Evolutionary conservation across 2,888 invertebrate species (phyloP), one percentile per base, ranked within the genome.

Genomic region (Drosophila hawaiiensis): DNA sequence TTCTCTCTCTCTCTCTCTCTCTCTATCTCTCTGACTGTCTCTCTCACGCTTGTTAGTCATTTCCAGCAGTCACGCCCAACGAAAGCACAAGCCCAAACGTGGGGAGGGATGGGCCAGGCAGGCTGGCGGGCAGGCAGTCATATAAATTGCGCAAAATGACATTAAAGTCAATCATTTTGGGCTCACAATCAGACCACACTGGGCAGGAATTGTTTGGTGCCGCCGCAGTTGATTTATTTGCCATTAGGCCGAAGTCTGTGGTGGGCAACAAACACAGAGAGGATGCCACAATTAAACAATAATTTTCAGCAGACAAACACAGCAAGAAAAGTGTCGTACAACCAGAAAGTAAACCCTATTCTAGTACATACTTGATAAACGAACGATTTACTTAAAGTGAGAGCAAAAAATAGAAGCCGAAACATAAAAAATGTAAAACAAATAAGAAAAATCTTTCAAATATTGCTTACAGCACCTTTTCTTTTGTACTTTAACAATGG

Each of bases 161-260:
- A 89, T 86, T 89, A 85, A 86, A 85, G 82, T 81, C 78, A 82
- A 85, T 85, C 74, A 86, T 79, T 86, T 85, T 60, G 67, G 62
- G 70, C 67, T 71, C 62, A 66, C 54, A 55, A 43, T 52, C 52
- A 50, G 33, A 6, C 14, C 39, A n/a, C 28, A 19, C 29, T 29
- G 19, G 37, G 12, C 28, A 25, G 33, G 16, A 33, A 58, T 31
- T 47, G 41, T 47, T 43, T 47, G 65, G 54, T 16, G 53, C 39
- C 76, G 83, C 78, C 68, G 71, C 72, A 73, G 71, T 62, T 89
- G 79, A 89, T 86, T 84, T 89, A 89, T 85, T 78, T 73, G 64
- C 58, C 79, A 82, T 86, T 85, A 76, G 47, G 50, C 43, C 39
- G 56, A 54, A 76, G 79, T 63, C 54, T 58, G 68, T 47, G 64